Conservation (phyloP, 2,888 invertebrate genomes). For the Lochmaea crataegi region DNA sequence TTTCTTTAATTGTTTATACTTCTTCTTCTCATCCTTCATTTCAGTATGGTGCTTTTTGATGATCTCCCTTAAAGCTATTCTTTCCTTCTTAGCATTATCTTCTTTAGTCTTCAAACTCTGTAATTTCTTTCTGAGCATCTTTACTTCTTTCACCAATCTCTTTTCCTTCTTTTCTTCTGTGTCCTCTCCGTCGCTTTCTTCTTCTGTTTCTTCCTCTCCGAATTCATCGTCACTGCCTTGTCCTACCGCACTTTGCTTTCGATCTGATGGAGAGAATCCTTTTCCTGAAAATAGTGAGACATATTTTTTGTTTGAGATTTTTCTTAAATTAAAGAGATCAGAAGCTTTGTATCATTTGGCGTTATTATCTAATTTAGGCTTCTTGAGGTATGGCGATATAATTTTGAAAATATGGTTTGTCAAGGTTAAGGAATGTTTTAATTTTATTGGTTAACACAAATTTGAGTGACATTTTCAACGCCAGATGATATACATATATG, state of each 20-base stretch:
- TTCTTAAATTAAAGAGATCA: no score
- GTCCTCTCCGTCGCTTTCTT: slow-evolving; percentile 75
- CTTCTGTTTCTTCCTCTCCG: slow-evolving; percentile 69
- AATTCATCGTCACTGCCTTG: slow-evolving; percentile 69
- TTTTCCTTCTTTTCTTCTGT: slow-evolving; percentile 72
- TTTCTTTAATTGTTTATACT: slow-evolving; percentile 84
- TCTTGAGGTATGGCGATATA: no score
- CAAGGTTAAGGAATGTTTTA: no score
- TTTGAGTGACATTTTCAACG: no score
- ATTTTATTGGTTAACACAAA: no score
- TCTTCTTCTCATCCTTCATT: slow-evolving; percentile 83
- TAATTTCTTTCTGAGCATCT: slow-evolving; percentile 71
- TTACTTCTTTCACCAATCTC: slow-evolving; percentile 75
- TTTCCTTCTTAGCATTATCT: slow-evolving; percentile 80
- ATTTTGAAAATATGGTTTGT: no score
- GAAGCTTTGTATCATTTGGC: no score
- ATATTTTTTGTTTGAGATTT: not conserved
- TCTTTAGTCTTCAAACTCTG: slow-evolving; percentile 73
- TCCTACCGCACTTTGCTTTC: slow-evolving; percentile 67
- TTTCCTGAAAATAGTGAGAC: slow-evolving; percentile 52
- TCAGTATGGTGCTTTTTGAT: slow-evolving; percentile 84
- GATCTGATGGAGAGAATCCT: slow-evolving; percentile 58
- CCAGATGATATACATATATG: no score
- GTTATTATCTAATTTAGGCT: no score
- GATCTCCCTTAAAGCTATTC: slow-evolving; percentile 80